phyloP scores from a whole-genome alignment of 2,113 vertebrate genomes.

The Marmota flaviventris region DNA sequence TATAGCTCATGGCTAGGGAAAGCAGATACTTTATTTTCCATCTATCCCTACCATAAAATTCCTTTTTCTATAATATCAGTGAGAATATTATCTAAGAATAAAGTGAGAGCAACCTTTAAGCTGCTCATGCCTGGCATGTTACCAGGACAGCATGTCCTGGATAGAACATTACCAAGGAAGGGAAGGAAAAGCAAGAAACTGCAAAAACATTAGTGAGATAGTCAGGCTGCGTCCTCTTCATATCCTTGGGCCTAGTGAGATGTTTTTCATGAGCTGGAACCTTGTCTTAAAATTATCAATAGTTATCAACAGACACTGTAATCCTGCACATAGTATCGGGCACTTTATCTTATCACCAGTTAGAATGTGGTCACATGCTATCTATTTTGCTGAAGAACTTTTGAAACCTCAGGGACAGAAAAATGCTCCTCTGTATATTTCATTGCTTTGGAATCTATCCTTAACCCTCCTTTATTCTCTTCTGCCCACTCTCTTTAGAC shows the following conservation, averaged over 20 bases:
- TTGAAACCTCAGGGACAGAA: constrained; percentile 17
- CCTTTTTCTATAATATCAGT: constrained; percentile 64
- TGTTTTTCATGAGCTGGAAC: constrained; percentile 50
- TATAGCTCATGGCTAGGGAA: constrained; percentile 55
- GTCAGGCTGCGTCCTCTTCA: constrained; percentile 42
- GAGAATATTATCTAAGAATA: constrained; percentile 71
- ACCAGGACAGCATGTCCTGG: constrained; percentile 56
- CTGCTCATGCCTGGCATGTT: constrained; percentile 31
- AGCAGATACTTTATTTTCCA: constrained; percentile 69
- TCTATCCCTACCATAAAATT: constrained; percentile 62
- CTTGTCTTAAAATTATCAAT: constrained; percentile 53
- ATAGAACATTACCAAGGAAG: constrained; percentile 73
- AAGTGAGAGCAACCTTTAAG: constrained; percentile 33
- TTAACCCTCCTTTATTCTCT: neutral
- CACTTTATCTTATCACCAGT: constrained; percentile 21
- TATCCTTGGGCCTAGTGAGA: neutral
- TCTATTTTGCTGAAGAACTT: constrained; percentile 45
- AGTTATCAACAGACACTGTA: neutral
- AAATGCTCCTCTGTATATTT: neutral
- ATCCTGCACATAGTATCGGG: neutral
- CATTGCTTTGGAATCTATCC: neutral
- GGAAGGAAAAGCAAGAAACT: constrained; percentile 69
- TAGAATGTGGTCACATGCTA: neutral
- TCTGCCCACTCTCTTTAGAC: neutral
- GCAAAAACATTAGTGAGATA: constrained; percentile 58